phyloP scores from a whole-genome alignment of 1,140 invertebrate genomes.

The Leptinotarsa undecemlineata region DNA sequence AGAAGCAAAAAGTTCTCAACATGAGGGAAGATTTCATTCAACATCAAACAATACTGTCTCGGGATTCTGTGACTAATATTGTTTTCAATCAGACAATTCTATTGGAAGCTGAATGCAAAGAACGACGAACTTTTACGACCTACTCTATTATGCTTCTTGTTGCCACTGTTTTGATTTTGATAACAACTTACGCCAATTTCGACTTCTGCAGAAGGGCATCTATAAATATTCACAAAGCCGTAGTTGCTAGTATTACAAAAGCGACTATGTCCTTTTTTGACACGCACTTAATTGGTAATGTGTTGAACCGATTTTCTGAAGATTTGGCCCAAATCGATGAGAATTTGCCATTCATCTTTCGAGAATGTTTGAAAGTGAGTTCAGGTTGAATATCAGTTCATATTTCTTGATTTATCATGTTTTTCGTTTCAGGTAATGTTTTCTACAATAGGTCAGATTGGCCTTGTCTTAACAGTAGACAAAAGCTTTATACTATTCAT shows the following conservation, averaged over 20 bases:
- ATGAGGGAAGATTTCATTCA: neutral
- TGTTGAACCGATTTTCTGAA: conserved; percentile 67
- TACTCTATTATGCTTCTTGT: conserved; percentile 34
- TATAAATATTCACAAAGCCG: conserved; percentile 66
- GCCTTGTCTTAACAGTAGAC: neutral
- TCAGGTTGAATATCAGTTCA: neutral
- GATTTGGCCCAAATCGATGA: conserved; percentile 70
- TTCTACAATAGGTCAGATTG: neutral
- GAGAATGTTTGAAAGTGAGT: conserved; percentile 14
- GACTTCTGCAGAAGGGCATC: conserved; percentile 66
- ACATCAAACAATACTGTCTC: neutral
- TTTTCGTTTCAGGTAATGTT: conserved; percentile 14
- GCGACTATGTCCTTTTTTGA: conserved; percentile 72
- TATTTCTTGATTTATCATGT: too few species aligned
- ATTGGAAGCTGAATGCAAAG: conserved; percentile 10
- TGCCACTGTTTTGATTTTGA: neutral
- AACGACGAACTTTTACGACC: conserved; percentile 19
- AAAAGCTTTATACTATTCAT: conserved; percentile 50
- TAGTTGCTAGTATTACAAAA: conserved; percentile 65
- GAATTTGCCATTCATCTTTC: conserved; percentile 58
- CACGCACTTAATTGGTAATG: conserved; percentile 56
- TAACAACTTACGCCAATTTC: conserved; percentile 54
- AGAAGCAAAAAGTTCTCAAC: conserved; percentile 26
- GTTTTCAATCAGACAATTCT: neutral
- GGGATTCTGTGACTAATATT: neutral